Evolutionary conservation across 2,888 invertebrate genomes (phyloP).

Genomic region (Hirtodrosophila cameraria): DNA sequence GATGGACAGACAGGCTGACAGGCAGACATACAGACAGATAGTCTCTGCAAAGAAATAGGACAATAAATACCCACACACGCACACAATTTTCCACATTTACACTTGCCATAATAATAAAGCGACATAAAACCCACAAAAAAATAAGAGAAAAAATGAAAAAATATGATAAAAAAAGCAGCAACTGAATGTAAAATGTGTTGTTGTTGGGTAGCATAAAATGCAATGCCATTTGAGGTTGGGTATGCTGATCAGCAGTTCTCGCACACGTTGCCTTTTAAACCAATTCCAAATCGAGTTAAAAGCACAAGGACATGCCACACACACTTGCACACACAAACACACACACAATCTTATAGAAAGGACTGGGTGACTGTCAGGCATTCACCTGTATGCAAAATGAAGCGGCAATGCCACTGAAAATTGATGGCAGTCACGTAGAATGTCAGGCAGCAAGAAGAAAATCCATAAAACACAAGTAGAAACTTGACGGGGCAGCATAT

Average conservation of each 20-base stretch:
- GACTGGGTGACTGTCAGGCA: conserved; percentile 18
- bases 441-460: conserved; percentile 62
- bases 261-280: conserved; percentile 68
- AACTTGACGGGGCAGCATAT: conserved; percentile 49
- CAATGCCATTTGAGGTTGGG: conserved; percentile 66
- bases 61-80: conserved; percentile 54
- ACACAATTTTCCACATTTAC: conserved; percentile 70
- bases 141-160: conserved; percentile 7
- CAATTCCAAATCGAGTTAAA: conserved; percentile 78
- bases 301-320: conserved; percentile 57
- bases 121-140: conserved; percentile 47
- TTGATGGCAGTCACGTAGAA: conserved; percentile 79
- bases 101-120: conserved; percentile 78
- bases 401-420: conserved; percentile 77
- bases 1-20: neutral
- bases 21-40: conserved; percentile 13
- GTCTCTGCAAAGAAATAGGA: conserved; percentile 52
- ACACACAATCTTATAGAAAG: neutral
- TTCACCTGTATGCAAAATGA: conserved; percentile 80
- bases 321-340: conserved; percentile 1
- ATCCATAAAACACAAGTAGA: conserved; percentile 66
- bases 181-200: conserved; percentile 49
- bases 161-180: conserved; percentile 19
- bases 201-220: conserved; percentile 45
- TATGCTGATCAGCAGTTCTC: conserved; percentile 71